phyloP scores from a whole-genome alignment of 2,113 vertebrate genomes.

The Rhinopomastus cyanomelas region DNA sequence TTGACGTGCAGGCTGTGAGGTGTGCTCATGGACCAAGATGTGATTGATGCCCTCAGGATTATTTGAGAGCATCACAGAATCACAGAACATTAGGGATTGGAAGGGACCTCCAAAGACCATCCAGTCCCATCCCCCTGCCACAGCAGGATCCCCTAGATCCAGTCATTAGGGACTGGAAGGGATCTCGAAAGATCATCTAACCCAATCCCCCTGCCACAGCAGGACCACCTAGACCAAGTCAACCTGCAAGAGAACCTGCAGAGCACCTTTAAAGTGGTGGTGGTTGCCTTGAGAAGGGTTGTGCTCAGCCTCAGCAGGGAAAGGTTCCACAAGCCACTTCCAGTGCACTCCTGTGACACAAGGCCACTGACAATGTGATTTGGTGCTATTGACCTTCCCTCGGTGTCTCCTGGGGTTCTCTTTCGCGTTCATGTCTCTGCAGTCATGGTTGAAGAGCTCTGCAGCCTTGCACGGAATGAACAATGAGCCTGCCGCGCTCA shows the following conservation, averaged over 20 bases:
- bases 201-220: no score
- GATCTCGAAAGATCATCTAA: no score
- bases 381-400: background rate
- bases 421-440: background rate
- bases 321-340: background rate
- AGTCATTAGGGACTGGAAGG: no score
- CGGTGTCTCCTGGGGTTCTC: background rate
- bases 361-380: background rate
- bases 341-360: background rate
- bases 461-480: background rate
- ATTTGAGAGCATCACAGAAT: no score
- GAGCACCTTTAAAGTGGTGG: no score
- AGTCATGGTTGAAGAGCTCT: background rate
- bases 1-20: no score
- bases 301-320: background rate
- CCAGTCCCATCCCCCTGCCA: no score
- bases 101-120: no score
- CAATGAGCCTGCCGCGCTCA: background rate
- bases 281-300: background rate
- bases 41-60: background rate
- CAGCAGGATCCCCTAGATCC: no score
- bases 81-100: no score
- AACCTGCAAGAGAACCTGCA: background rate
- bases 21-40: fast-evolving
- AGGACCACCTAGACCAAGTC: no score